These are phyloP conservation scores for zebrafish (Danio rerio) DNA, from an alignment of 2,113 vertebrate genomes.

Conservation along the genomic window GRCz12tu NC_133198.1:37301001-37301500, in stretches of 20 bases:
- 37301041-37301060: slow-evolving; percentile 26
- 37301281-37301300: slow-evolving; percentile 3
- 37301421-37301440: slow-evolving; percentile 36
- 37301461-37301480: slow-evolving; percentile 30
- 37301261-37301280: background rate
- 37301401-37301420: slow-evolving; percentile 26
- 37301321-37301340: slow-evolving; percentile 43
- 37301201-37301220: slow-evolving; percentile 21
- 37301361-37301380: slow-evolving; percentile 54
- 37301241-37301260: slow-evolving; percentile 34
- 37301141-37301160: slow-evolving; percentile 16
- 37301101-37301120: background rate
- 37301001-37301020: background rate
- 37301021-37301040: slow-evolving; percentile 22
- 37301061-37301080: slow-evolving; percentile 8
- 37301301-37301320: slow-evolving; percentile 10
- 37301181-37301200: slow-evolving; percentile 28
- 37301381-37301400: slow-evolving; percentile 37
- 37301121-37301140: slow-evolving; percentile 4
- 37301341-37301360: slow-evolving; percentile 48
- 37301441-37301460: slow-evolving; percentile 40
- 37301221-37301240: slow-evolving; percentile 16
- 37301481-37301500: slow-evolving; percentile 25
- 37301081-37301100: slow-evolving; percentile 2
- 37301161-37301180: slow-evolving; percentile 19